A percentile compares a stretch with the other conserved stretches of the same genome.
Evolutionary conservation across 2,797 vertebrate genomes (phyloP).

Genomic region (Pipistrellus pygmaeus): DNA sequence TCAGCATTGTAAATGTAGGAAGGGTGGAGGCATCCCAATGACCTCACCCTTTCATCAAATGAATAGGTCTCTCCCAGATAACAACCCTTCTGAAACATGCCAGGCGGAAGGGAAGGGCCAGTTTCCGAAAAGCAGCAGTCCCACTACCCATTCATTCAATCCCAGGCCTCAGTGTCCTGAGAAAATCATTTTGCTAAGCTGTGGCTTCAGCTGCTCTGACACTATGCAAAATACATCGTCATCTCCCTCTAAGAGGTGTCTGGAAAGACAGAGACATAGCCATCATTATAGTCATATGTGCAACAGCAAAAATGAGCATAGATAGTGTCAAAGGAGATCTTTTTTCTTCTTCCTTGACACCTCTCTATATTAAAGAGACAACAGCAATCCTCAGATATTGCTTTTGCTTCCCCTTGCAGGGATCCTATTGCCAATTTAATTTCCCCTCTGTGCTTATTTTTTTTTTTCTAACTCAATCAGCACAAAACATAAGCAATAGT

Average conservation of each 20-base stretch:
- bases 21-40: conserved; percentile 73
- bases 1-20: conserved; percentile 80
- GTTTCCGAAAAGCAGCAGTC: conserved; percentile 57
- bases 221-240: conserved; percentile 31
- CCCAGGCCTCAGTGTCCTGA: background rate
- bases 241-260: conserved; percentile 17
- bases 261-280: conserved; percentile 38
- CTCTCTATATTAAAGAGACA: background rate
- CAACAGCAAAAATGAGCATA: conserved; percentile 29
- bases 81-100: conserved; percentile 66
- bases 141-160: conserved; percentile 53
- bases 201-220: background rate
- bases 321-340: background rate
- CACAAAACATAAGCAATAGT: conserved; percentile 53
- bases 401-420: conserved; percentile 37
- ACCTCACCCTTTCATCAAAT: conserved; percentile 72
- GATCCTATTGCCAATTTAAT: conserved; percentile 59
- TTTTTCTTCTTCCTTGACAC: conserved; percentile 9
- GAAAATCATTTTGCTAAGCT: conserved; percentile 61
- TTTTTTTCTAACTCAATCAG: conserved; percentile 64
- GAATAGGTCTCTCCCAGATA: conserved; percentile 75
- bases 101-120: conserved; percentile 66
- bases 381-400: background rate
- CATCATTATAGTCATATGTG: conserved; percentile 38
- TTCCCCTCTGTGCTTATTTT: conserved; percentile 69